Percentiles rank a stretch among this genome's conserved stretches.
These are phyloP conservation scores for Conistra vaccinii DNA, from an alignment of 2,888 invertebrate species.

Conservation along the genomic window DNA sequence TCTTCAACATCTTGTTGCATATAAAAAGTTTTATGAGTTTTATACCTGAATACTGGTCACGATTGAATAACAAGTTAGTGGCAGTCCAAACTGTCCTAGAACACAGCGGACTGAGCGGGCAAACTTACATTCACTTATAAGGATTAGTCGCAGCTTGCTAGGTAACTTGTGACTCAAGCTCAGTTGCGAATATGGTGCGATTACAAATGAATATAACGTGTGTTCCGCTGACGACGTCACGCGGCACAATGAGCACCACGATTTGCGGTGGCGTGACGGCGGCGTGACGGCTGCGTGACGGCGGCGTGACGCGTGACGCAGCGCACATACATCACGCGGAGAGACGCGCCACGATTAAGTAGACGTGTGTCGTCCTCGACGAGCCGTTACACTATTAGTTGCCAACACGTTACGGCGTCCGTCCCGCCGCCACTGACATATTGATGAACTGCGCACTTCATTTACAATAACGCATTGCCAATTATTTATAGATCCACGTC, in stretches of 20 bases:
- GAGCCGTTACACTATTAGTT: slow-evolving; percentile 62
- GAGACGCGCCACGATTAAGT: slow-evolving; percentile 45
- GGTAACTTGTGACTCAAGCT: slow-evolving; percentile 19
- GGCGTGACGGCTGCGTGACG: slow-evolving; percentile 5
- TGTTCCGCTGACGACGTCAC: neutral
- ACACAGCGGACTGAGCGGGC: neutral
- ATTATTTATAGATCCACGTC: slow-evolving; percentile 71
- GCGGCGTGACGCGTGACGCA: slow-evolving; percentile 9
- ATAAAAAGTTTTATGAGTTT: slow-evolving; percentile 44
- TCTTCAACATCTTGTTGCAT: slow-evolving; percentile 39
- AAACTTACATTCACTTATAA: slow-evolving; percentile 1
- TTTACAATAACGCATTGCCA: slow-evolving; percentile 74
- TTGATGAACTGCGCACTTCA: slow-evolving; percentile 77
- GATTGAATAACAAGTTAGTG: slow-evolving; percentile 34
- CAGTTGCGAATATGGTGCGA: slow-evolving; percentile 11
- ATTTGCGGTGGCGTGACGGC: neutral
- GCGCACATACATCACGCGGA: slow-evolving; percentile 39
- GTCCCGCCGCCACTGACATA: slow-evolving; percentile 70
- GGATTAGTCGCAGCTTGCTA: slow-evolving; percentile 22
- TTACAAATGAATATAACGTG: slow-evolving; percentile 8
- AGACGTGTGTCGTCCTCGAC: slow-evolving; percentile 61
- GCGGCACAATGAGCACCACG: neutral
- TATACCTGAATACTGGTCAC: slow-evolving; percentile 19
- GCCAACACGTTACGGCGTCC: slow-evolving; percentile 54
- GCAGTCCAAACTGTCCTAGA: neutral